Conservation (phyloP, 2,797 vertebrate species). For the Notolabrus celidotus region DNA sequence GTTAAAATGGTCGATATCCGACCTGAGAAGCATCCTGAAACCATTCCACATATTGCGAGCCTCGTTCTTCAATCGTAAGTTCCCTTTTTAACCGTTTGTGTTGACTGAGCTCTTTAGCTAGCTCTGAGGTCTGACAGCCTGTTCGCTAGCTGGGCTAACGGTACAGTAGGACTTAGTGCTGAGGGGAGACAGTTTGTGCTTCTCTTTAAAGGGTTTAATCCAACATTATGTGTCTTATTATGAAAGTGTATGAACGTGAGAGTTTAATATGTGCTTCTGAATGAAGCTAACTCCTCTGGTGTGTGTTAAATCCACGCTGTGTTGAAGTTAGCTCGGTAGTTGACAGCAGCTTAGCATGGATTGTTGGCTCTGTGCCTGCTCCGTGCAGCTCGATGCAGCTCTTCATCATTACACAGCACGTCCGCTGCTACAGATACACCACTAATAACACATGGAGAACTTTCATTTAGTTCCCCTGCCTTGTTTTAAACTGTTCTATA, state of each 20-base stretch:
- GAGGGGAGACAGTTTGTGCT: conserved; percentile 2
- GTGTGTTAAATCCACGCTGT: background rate
- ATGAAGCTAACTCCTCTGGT: background rate
- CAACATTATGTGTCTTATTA: too few relatives aligned
- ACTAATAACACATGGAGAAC: background rate
- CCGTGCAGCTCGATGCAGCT: conserved; percentile 60
- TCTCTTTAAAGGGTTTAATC: background rate
- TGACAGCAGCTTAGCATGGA: conserved; percentile 57
- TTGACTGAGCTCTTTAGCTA: conserved; percentile 43
- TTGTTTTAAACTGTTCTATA: fast-evolving
- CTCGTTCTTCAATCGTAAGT: conserved; percentile 72
- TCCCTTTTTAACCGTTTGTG: background rate
- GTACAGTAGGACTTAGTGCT: conserved; percentile 16
- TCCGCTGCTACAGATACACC: conserved; percentile 2
- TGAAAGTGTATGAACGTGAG: background rate
- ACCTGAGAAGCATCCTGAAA: conserved; percentile 71
- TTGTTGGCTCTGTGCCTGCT: conserved; percentile 59
- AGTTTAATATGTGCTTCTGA: background rate
- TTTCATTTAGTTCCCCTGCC: background rate
- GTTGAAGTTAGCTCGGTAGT: conserved; percentile 25
- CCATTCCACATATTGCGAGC: conserved; percentile 64
- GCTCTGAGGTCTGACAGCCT: conserved; percentile 17
- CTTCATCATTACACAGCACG: conserved; percentile 37
- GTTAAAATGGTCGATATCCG: conserved; percentile 85
- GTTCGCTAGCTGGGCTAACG: conserved; percentile 49